Evolutionary conservation across 1,140 invertebrate species (phyloP).

Genomic region (Oncopodura yosiiana): DNA sequence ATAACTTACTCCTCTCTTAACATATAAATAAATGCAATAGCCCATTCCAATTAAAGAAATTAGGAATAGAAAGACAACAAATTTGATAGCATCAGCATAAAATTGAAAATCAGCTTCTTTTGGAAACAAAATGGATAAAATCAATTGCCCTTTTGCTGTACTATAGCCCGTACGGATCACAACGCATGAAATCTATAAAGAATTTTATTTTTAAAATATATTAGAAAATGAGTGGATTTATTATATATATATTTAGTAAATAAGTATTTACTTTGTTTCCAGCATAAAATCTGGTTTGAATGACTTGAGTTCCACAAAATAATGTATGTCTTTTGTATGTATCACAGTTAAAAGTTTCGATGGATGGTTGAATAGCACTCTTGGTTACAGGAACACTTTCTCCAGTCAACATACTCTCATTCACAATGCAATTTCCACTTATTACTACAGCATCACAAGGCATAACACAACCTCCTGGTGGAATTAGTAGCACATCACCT

Average conservation of each 20-base stretch:
- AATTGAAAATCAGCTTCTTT: conserved; percentile 52
- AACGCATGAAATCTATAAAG: conserved; percentile 40
- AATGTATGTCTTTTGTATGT: conserved; percentile 50
- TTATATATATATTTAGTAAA: background rate
- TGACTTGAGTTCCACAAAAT: conserved; percentile 55
- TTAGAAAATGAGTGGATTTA: background rate
- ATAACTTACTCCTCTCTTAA: conserved; percentile 36
- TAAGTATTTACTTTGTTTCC: conserved; percentile 36
- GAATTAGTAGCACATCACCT: conserved; percentile 84
- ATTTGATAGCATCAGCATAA: conserved; percentile 48
- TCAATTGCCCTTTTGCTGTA: conserved; percentile 52
- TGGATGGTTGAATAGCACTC: conserved; percentile 45
- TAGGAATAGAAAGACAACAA: conserved; percentile 43
- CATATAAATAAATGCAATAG: conserved; percentile 43
- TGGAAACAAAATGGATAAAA: conserved; percentile 52
- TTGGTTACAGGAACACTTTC: conserved; percentile 58
- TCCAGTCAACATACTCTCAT: conserved; percentile 91
- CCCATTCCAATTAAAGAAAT: conserved; percentile 46
- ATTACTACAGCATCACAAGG: conserved; percentile 83
- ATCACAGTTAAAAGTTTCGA: conserved; percentile 39
- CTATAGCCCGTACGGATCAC: conserved; percentile 49
- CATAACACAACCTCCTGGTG: conserved; percentile 69
- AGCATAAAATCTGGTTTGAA: conserved; percentile 57
- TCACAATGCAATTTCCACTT: conserved; percentile 80
- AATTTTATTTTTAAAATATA: background rate